These are phyloP conservation scores for Eulemur mongoz DNA, from an alignment of 2,797 vertebrate species.

Conservation along the genomic window DNA sequence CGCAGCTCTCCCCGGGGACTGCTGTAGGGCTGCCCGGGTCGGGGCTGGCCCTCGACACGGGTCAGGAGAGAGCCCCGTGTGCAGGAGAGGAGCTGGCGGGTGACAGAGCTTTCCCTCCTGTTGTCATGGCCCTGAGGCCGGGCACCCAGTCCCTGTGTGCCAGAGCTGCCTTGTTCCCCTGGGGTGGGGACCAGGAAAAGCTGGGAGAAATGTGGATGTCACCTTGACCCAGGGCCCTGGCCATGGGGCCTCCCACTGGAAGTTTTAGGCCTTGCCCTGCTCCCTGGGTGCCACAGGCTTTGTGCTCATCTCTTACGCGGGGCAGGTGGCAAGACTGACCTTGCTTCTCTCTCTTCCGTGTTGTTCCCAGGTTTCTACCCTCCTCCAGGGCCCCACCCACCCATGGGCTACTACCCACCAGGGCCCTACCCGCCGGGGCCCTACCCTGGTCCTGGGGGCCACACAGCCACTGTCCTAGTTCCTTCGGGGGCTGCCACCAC, in stretches of 20 bases:
- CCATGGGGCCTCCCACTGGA: background rate
- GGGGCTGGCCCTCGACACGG: background rate
- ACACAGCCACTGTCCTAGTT: slow-evolving; percentile 93
- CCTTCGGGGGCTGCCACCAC: slow-evolving; percentile 93
- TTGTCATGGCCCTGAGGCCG: background rate
- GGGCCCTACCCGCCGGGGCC: slow-evolving; percentile 85
- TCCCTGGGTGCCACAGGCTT: fast-evolving
- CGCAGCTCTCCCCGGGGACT: background rate
- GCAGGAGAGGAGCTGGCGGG: background rate
- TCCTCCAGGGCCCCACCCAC: slow-evolving; percentile 83
- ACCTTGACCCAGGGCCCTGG: background rate
- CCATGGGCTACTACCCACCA: slow-evolving; percentile 86
- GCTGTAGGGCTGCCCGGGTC: background rate
- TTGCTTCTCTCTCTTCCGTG: background rate
- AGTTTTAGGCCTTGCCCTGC: background rate
- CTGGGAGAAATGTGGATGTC: background rate
- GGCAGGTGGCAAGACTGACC: background rate
- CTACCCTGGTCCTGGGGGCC: slow-evolving; percentile 90
- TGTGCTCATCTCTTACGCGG: background rate
- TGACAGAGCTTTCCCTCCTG: background rate
- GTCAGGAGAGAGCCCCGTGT: background rate
- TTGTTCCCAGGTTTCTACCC: slow-evolving; percentile 83
- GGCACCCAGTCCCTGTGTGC: background rate
- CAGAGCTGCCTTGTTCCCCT: background rate
- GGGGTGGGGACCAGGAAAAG: background rate